These are phyloP conservation scores for Pyrgilauda ruficollis DNA, from an alignment of 2,113 vertebrate genomes.

Conservation along the genomic window DNA sequence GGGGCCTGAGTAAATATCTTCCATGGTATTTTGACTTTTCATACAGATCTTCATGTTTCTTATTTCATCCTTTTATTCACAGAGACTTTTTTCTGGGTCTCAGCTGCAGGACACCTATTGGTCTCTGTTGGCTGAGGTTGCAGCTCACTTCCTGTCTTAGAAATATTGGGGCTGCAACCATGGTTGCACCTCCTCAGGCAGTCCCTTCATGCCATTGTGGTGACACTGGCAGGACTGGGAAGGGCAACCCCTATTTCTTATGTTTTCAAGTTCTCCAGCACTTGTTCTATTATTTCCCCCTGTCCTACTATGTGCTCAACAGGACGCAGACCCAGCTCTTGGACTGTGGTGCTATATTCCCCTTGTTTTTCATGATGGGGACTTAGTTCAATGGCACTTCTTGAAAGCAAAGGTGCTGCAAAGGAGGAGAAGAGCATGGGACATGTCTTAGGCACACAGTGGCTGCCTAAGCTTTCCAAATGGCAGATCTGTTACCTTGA, in stretches of 20 bases:
- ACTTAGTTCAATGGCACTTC: neutral
- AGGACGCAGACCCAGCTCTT: neutral
- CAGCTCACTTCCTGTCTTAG: neutral
- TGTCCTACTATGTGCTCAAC: neutral
- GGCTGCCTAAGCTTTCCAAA: neutral
- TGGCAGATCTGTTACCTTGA: neutral
- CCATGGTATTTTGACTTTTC: neutral
- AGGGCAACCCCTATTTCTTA: neutral
- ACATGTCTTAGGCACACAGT: fast-evolving
- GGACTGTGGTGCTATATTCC: neutral
- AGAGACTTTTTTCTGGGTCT: neutral
- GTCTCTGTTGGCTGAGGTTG: neutral
- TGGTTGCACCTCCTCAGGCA: neutral
- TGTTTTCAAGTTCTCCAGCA: neutral
- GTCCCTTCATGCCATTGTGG: neutral
- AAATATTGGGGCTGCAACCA: neutral
- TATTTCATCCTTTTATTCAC: neutral
- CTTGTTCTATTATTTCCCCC: neutral
- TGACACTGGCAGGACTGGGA: neutral
- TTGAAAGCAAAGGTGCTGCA: neutral
- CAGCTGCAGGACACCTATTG: neutral
- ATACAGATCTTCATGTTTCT: neutral
- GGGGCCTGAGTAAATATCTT: neutral
- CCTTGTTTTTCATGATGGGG: neutral
- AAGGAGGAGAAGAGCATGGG: neutral